phyloP scores from a whole-genome alignment of 1,140 invertebrate genomes.

The Pachypsylla venusta region DNA sequence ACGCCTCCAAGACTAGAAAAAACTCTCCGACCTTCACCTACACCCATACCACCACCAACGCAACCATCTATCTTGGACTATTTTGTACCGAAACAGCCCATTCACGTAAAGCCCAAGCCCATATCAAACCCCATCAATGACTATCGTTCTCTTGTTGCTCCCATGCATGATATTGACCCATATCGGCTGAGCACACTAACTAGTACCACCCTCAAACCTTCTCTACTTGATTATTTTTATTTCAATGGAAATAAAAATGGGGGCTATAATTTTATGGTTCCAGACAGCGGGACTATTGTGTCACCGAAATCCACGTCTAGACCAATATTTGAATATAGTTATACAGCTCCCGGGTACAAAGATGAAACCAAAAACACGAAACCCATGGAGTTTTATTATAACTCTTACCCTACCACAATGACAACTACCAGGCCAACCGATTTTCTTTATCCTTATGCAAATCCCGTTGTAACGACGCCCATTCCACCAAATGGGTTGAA shows the following conservation, averaged over 20 bases:
- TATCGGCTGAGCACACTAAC: background rate
- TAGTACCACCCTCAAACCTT: background rate
- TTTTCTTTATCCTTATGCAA: background rate
- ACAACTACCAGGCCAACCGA: background rate
- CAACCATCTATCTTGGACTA: background rate
- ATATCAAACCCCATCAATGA: background rate
- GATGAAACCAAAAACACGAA: background rate
- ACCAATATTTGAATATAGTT: constrained; percentile 26
- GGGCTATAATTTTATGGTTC: background rate
- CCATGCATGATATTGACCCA: background rate
- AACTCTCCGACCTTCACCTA: constrained; percentile 1
- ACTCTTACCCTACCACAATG: background rate
- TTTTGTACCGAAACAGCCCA: background rate
- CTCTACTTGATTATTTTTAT: constrained; percentile 1
- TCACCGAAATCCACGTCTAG: constrained; percentile 16
- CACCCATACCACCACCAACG: background rate
- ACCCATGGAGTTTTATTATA: constrained; percentile 1
- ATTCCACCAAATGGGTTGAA: background rate
- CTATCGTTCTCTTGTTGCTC: no score
- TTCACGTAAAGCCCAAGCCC: background rate
- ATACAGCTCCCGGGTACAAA: constrained; percentile 22
- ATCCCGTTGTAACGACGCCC: background rate
- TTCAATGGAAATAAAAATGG: constrained; percentile 1
- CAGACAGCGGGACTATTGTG: background rate
- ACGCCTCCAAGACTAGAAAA: background rate